These are phyloP conservation scores for Melanostigma gelatinosum DNA, from an alignment of 2,113 vertebrate species.

Conservation along the genomic window DNA sequence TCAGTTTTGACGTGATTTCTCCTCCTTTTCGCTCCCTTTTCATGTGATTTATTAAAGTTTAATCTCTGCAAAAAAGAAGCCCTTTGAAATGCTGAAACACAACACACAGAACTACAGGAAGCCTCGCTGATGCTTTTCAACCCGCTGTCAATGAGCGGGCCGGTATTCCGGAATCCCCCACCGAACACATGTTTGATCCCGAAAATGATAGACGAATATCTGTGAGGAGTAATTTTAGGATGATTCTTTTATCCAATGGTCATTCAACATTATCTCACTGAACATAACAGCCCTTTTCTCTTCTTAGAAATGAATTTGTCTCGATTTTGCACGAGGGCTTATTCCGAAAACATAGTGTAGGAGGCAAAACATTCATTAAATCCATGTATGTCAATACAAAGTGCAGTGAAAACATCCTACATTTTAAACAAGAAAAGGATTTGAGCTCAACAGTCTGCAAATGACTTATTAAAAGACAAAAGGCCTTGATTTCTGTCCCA, in stretches of 20 bases:
- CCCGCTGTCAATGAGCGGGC: neutral
- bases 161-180: neutral
- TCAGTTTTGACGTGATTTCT: neutral
- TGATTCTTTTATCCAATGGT: conserved; percentile 18
- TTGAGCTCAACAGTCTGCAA: neutral
- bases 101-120: conserved; percentile 7
- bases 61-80: conserved; percentile 1
- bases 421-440: neutral
- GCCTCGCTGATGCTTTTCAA: conserved; percentile 7
- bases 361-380: conserved; percentile 51
- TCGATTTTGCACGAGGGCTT: conserved; percentile 24
- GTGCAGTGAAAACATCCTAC: neutral
- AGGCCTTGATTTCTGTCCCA: neutral
- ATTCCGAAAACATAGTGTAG: conserved; percentile 27
- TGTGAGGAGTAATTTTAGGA: conserved; percentile 28
- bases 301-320: conserved; percentile 32
- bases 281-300: conserved; percentile 25
- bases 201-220: conserved; percentile 48
- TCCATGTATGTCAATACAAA: conserved; percentile 4
- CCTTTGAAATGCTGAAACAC: conserved; percentile 18
- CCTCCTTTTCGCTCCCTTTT: neutral
- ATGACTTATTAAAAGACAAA: neutral
- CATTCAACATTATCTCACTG: conserved; percentile 36
- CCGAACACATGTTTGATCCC: conserved; percentile 23
- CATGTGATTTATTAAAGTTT: neutral